Percentiles rank a stretch among this genome's conserved stretches.
Conservation (phyloP, 2,113 vertebrate species). For the Cyphomyrus plagiostoma region DNA sequence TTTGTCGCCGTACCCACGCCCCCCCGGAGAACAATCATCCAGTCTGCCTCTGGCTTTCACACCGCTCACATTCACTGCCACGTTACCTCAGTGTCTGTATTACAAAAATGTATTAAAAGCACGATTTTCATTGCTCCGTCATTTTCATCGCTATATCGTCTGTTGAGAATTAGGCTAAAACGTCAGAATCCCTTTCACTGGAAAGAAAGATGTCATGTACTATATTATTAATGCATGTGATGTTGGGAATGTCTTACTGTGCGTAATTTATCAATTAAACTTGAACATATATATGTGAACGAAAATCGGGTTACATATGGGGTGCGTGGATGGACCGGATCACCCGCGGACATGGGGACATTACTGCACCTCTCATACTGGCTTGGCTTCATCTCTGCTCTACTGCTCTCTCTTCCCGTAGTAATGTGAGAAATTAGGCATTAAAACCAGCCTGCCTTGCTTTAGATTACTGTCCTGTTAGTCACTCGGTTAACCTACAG, state of each 20-base stretch:
- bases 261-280: background rate
- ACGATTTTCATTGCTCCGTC: background rate
- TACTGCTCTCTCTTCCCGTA: background rate
- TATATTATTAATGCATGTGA: background rate
- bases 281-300: background rate
- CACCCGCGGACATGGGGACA: background rate
- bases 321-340: background rate
- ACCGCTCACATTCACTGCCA: background rate
- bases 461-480: background rate
- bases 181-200: background rate
- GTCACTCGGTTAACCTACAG: background rate
- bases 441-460: background rate
- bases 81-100: background rate
- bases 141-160: background rate
- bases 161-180: background rate
- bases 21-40: background rate
- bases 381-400: background rate
- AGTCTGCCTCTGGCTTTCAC: background rate
- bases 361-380: background rate
- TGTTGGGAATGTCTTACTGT: background rate
- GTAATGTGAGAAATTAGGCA: background rate
- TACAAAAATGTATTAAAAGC: background rate
- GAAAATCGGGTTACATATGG: background rate
- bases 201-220: background rate
- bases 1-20: background rate